A percentile compares a stretch with the other conserved stretches of the same genome.
These are phyloP conservation scores for Pangasius macronema DNA, from an alignment of 2,797 vertebrate species.

Conservation along the genomic window DNA sequence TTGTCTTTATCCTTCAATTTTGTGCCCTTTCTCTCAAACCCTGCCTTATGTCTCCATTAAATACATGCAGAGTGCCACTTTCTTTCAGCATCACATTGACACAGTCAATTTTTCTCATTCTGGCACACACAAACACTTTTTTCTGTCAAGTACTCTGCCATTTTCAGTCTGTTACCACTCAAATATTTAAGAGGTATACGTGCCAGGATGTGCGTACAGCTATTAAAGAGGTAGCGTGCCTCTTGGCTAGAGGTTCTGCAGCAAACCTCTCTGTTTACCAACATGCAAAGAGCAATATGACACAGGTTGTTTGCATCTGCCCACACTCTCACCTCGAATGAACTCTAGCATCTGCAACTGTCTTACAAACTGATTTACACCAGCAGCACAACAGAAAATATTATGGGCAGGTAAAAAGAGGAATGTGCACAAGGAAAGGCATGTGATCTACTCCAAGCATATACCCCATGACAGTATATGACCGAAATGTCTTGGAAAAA, in stretches of 20 bases:
- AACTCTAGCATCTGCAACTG: background rate
- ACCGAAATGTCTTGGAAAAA: background rate
- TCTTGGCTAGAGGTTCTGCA: background rate
- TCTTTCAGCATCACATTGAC: slow-evolving; percentile 32
- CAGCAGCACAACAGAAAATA: background rate
- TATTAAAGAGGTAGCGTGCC: background rate
- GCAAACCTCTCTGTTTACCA: background rate
- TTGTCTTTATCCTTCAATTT: background rate
- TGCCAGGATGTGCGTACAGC: background rate
- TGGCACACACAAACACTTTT: background rate
- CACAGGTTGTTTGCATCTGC: background rate
- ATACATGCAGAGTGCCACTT: slow-evolving; percentile 49
- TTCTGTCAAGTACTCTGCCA: slow-evolving; percentile 8
- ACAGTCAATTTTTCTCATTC: slow-evolving; percentile 32
- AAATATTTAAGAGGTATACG: slow-evolving; percentile 31
- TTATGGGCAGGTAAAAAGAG: no score
- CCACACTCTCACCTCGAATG: background rate
- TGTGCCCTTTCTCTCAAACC: background rate
- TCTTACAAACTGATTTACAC: background rate
- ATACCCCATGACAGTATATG: background rate
- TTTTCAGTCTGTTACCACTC: background rate
- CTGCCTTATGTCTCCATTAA: background rate
- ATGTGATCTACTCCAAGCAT: background rate
- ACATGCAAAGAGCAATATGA: background rate
- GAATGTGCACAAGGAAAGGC: background rate